Base-by-base conservation (phyloP, 2,888 invertebrate genomes). In the Margaritifera margaritifera region DNA sequence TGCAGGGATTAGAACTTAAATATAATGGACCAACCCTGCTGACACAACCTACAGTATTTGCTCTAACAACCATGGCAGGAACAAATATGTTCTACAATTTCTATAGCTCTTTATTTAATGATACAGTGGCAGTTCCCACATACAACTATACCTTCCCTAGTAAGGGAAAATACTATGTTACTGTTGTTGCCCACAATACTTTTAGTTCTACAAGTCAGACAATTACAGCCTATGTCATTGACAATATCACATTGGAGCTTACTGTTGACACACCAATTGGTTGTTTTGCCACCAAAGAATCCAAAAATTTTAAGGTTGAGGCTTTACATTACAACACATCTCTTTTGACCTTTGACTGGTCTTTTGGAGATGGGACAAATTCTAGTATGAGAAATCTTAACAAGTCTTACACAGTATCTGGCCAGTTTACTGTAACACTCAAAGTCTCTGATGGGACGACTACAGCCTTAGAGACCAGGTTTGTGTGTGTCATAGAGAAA, bases 401-500 rank as follows among this genome's bases (percentile, higher is more conserved):
- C 18, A 25, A 80, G 52, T 66, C 67, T 6, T 82, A 76, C 64
- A 60, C 59, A 18, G 42, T 59, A 15, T 63, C 79, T 6, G 78
- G 75, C 15, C 71, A 77, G 25, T 77, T 74, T 25, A 78, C 73
- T 51, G 51, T 84, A 11, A 66, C 57, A 19, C 72, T 81, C 4
- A 64, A 59, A 24, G 66, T 79, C 4, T 64, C 62, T 11, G 78
- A 82, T 60, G 1, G 53, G 4, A 52, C 60, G 8, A 51, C 25
- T 25, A 57, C 57, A 20, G 52, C 50, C 15, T 61, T 61, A n/a
- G 24, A 64, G 6, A 63, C 58, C 0, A 65, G 66, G n/a, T 27
- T 25, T 6, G 70, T 82, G 8, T 75, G 75, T 64, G 75, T 83
- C 2, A 72, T 78, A 60, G 78, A 81, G 27, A 65, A 55, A 57